phyloP scores from a whole-genome alignment of 2,888 invertebrate genomes.

The Hermaeophaga mercurialis region DNA sequence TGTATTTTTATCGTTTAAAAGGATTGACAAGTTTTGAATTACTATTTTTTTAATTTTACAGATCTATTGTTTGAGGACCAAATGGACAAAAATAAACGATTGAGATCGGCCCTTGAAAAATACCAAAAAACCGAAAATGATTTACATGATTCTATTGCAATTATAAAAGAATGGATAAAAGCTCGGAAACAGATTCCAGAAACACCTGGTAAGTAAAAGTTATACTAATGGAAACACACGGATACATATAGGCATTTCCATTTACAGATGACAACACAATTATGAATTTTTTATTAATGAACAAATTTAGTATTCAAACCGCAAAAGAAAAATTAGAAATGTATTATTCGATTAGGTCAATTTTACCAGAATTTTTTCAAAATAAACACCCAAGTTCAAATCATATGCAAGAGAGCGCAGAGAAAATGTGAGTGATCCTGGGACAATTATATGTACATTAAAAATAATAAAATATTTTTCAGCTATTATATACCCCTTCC shows the following conservation, averaged over 20 bases:
- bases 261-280: constrained; percentile 28
- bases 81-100: constrained; percentile 9
- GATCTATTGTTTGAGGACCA: too few species aligned
- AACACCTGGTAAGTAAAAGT: constrained; percentile 42
- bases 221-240: background rate
- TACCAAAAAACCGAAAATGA: constrained; percentile 31
- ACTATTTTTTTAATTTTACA: too few species aligned
- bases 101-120: constrained; percentile 23
- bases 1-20: too few species aligned
- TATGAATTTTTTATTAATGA: constrained; percentile 21
- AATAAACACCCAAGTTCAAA: constrained; percentile 21
- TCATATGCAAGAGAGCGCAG: constrained; percentile 11
- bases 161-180: constrained; percentile 42
- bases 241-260: background rate
- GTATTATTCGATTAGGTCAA: constrained; percentile 27
- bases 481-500: constrained; percentile 59
- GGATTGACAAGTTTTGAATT: background rate
- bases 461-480: constrained; percentile 29
- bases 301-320: constrained; percentile 27
- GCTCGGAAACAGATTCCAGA: constrained; percentile 46
- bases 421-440: constrained; percentile 24
- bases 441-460: background rate
- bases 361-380: constrained; percentile 28
- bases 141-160: constrained; percentile 37
- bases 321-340: constrained; percentile 27